Conservation (phyloP, 2,113 vertebrate genomes). For the Ammodytes marinus region DNA sequence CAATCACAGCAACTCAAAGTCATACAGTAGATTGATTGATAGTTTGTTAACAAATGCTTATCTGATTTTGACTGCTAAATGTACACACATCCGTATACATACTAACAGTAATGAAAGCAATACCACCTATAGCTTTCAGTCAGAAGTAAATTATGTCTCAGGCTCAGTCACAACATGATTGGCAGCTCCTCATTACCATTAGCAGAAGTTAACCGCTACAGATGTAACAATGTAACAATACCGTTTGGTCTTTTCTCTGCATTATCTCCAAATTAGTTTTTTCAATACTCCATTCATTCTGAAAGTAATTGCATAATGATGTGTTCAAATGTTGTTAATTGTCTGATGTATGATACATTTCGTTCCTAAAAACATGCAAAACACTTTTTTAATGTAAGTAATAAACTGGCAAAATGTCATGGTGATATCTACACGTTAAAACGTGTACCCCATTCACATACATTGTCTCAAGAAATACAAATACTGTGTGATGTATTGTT, state of each 20-base stretch:
- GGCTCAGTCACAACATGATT: not conserved
- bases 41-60: not conserved
- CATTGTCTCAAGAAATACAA: not conserved
- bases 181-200: conserved; percentile 8
- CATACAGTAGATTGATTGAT: not conserved
- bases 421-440: no score
- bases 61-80: not conserved
- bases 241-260: conserved; percentile 34
- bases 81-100: not conserved
- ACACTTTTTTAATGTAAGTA: no score
- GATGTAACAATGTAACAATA: conserved; percentile 19
- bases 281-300: no score
- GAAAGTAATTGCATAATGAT: no score
- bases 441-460: no score
- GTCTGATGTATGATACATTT: no score
- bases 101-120: not conserved
- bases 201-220: not conserved
- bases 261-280: no score
- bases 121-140: conserved; percentile 4
- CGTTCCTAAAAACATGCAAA: no score
- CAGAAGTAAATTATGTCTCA: not conserved
- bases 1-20: not conserved
- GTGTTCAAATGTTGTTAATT: no score
- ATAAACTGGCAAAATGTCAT: no score
- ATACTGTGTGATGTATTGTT: not conserved